Percentiles rank a stretch among this genome's conserved stretches.
These are phyloP conservation scores for Dolichotis patagonum DNA, from an alignment of 2,113 vertebrate species.

Conservation along the genomic window DNA sequence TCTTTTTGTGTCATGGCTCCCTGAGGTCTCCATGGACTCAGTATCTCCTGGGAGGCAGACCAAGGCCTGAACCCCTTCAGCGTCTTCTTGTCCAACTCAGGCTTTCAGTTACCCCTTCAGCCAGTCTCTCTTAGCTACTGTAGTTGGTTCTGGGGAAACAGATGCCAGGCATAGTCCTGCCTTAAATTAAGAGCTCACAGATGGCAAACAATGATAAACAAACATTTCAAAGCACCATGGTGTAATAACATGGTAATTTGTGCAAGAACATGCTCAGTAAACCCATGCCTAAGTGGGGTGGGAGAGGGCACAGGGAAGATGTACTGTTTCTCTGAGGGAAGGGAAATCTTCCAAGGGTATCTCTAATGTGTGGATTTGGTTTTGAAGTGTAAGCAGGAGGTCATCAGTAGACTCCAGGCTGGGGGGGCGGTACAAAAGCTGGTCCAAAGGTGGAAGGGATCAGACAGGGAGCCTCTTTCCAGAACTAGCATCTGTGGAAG, in stretches of 20 bases:
- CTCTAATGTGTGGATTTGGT: background rate
- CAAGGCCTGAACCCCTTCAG: background rate
- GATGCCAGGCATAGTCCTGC: background rate
- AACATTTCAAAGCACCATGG: background rate
- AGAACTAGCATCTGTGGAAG: background rate
- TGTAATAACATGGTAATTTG: constrained; percentile 12
- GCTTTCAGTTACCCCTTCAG: background rate
- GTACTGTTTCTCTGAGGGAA: background rate
- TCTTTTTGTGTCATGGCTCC: background rate
- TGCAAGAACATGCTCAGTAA: background rate
- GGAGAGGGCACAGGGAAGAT: background rate
- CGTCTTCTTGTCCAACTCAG: background rate
- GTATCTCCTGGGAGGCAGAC: background rate
- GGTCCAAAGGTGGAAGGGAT: background rate
- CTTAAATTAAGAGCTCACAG: constrained; percentile 50
- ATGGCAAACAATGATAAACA: constrained; percentile 2
- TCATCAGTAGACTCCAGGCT: background rate
- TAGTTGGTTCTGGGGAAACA: background rate
- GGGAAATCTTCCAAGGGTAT: background rate
- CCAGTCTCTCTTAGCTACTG: background rate
- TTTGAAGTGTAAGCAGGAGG: background rate
- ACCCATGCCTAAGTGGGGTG: background rate
- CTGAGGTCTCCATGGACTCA: background rate
- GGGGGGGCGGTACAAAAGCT: background rate
- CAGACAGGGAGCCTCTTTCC: background rate